phyloP scores from a whole-genome alignment of 92 coral and sea anemone species.

The Phenganax subtilis region DNA sequence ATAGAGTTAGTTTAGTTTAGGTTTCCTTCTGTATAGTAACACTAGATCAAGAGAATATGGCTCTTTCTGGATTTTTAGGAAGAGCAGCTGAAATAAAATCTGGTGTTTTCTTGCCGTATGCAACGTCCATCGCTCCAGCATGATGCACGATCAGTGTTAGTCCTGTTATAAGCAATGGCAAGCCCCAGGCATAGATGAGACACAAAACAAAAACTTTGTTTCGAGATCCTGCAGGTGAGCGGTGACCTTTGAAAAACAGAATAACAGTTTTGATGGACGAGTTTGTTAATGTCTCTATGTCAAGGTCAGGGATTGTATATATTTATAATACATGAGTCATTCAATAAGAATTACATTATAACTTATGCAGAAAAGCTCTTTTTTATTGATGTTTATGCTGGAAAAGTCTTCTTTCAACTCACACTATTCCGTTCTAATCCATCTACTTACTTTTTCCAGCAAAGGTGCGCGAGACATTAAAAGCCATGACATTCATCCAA shows the following conservation, averaged over 20 bases:
- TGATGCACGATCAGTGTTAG: conserved; percentile 22
- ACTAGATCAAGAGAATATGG: background rate
- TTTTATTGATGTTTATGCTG: background rate
- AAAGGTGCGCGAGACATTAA: conserved; percentile 42
- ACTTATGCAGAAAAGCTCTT: too few relatives aligned
- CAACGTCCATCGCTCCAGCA: conserved; percentile 21
- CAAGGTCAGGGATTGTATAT: too few relatives aligned
- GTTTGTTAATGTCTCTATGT: too few relatives aligned
- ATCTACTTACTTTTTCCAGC: conserved; percentile 39
- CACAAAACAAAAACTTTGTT: conserved; percentile 23
- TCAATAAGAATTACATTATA: too few relatives aligned
- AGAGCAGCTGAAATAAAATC: too few relatives aligned
- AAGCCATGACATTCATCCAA: conserved; percentile 48
- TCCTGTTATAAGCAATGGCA: conserved; percentile 25
- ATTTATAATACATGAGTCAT: too few relatives aligned
- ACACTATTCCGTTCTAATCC: background rate
- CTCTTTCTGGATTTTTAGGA: background rate
- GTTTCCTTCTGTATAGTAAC: too few relatives aligned
- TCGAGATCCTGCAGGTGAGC: conserved; percentile 30
- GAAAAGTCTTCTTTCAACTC: background rate
- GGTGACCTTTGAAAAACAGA: conserved; percentile 19
- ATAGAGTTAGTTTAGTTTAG: too few relatives aligned
- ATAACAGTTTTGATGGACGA: background rate
- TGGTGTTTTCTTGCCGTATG: conserved; percentile 1
- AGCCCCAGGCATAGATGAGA: conserved; percentile 31